Percentiles rank a stretch among this genome's conserved stretches.
phyloP scores from a whole-genome alignment of 2,797 vertebrate genomes.

The Silurus aristotelis region DNA sequence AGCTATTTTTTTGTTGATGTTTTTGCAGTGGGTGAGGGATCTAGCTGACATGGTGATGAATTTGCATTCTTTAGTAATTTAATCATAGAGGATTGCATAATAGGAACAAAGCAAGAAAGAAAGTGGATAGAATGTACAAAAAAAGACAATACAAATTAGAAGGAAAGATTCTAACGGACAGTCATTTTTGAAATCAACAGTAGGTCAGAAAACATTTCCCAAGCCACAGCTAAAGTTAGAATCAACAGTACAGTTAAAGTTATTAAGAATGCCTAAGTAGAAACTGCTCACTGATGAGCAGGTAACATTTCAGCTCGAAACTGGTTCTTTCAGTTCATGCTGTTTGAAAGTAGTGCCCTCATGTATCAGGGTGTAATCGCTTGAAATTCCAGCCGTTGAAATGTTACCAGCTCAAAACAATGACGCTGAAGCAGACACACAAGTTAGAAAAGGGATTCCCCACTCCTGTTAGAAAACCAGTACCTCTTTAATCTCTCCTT shows the following conservation, averaged over 20 bases:
- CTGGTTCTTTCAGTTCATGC: not conserved
- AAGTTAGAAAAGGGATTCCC: conserved; percentile 36
- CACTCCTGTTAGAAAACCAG: conserved; percentile 26
- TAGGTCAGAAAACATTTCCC: not conserved
- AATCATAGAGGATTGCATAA: not conserved
- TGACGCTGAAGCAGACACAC: conserved; percentile 24
- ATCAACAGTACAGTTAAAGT: not conserved
- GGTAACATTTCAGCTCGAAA: conserved; percentile 42
- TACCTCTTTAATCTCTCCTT: conserved; percentile 64
- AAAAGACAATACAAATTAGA: not conserved
- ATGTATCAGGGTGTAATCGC: not conserved
- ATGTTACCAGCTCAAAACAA: conserved; percentile 51
- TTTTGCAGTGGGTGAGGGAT: not conserved
- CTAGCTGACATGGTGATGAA: not conserved
- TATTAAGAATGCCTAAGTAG: not conserved
- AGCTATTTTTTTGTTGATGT: not conserved
- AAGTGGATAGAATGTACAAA: not conserved
- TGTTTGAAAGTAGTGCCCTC: not conserved
- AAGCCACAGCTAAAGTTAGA: not conserved
- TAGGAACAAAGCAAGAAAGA: not conserved
- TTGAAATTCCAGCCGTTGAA: conserved; percentile 37
- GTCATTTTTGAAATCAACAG: not conserved
- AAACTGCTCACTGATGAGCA: conserved; percentile 29
- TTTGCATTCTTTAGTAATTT: not conserved
- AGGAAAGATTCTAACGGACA: not conserved